Base-by-base conservation (phyloP, 2,888 invertebrate species). In the Drosophila flavopinicola region DNA sequence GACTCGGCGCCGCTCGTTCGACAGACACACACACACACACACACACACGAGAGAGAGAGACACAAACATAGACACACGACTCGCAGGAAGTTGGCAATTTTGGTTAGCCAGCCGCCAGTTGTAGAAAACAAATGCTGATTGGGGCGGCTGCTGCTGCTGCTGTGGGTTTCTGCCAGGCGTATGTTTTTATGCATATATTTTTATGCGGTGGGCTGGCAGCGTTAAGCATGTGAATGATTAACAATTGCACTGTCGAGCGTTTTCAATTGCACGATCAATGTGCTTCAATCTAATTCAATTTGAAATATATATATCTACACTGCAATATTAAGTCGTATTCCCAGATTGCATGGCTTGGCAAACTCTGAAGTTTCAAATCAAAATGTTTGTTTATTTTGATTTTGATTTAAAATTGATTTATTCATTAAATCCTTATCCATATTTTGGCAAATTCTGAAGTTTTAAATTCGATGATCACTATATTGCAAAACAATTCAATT, bases 71-170 rank as follows among this genome's bases (percentile, higher is more conserved):
- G 37, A 20, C 20, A 20, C 49, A 53, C 54, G 57, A 48, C 10
- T 56, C 57, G 63, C 85, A 75, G 85, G 79, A 85, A 84, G 85
- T 78, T 69, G 82, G 75, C 75, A 80, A 85, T 84, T 80, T 80
- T 56, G 59, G 74, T 68, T 68, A 41, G 56, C 56, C 45, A 33
- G 54, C 27, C n/a, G 56, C 56, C 45, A 33, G 54, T 30, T n/a
- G 30, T 38, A 20, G 44, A 45, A 38, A 59, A 70, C 51, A 37
- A 27, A 27, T 51, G 71, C 59, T 70, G 59, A 60, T 71, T 66
- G 51, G n/a, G n/a, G n/a, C n/a, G n/a, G 44, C 15, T 37, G n/a
- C n/a, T 10, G 35, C 15, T 13, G 33, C 47, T 51, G 61, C 45
- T 51, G 27, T 37, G 20, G 13, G 11, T 45, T 25, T 30, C 15